phyloP scores from a whole-genome alignment of 2,888 invertebrate genomes.

The Pilophorus perplexus region DNA sequence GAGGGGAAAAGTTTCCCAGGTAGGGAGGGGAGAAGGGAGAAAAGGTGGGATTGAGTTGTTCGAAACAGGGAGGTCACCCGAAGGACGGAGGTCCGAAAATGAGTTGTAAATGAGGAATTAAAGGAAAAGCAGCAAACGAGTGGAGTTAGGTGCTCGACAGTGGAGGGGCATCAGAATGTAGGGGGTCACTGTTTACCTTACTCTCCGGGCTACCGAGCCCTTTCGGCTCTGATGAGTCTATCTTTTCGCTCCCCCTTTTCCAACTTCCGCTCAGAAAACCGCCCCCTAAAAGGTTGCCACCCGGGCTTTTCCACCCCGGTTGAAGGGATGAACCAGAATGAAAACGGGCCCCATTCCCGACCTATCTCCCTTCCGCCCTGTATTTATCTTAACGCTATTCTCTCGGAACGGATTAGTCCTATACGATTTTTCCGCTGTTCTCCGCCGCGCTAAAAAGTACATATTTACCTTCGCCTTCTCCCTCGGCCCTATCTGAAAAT shows the following conservation, averaged over 20 bases:
- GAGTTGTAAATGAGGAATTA: constrained; percentile 20
- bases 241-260: background rate
- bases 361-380: background rate
- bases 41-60: background rate
- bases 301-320: background rate
- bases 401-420: constrained; percentile 21
- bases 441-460: constrained; percentile 16
- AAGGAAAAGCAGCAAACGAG: background rate
- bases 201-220: background rate
- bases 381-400: constrained; percentile 23
- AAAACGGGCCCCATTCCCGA: background rate
- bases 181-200: constrained; percentile 13
- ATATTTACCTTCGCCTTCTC: constrained; percentile 13
- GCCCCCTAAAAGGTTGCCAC: background rate
- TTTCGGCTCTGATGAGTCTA: constrained; percentile 11
- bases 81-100: background rate
- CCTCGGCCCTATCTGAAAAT: constrained; percentile 13
- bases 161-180: background rate
- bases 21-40: background rate
- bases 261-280: background rate
- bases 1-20: too few species aligned
- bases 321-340: background rate
- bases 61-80: background rate
- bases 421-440: constrained; percentile 28
- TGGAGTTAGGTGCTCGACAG: too few species aligned